Evolutionary conservation across 2,888 invertebrate genomes (phyloP), one percentile per base, ranked within the genome.

Genomic region (Amphipoea oculea): DNA sequence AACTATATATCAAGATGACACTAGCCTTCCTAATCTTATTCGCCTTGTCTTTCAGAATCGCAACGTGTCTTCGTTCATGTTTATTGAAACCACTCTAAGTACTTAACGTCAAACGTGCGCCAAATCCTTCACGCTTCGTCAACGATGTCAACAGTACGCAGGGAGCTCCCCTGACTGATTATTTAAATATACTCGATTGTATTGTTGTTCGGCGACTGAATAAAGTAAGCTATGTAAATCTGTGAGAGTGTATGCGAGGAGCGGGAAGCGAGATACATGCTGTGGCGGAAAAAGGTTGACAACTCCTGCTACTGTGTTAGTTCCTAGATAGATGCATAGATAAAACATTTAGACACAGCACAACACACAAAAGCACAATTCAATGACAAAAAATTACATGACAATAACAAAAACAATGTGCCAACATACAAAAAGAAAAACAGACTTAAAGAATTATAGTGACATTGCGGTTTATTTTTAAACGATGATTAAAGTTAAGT

Each of bases 181-280:
- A 93, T 94, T 93, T 92, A 93, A 94, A 94, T 94, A 90, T 90
- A 87, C 89, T 89, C 90, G 89, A 92, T 93, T 94, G 91, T 91
- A 91, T 69, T 92, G 93, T 94, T 91, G 91, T 92, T 92, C 91
- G 89, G 88, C 54, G 89, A 89, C 92, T 91, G 92, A 92, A 93
- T 94, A 93, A 93, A 94, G 92, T 92, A 92, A 90, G 91, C 92
- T 92, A 92, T 94, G 94, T 91, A 93, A 93, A 94, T 93, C n/a
- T 69, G 20, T 42, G 20, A n/a, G 70, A 74, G 66, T 68, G 45
- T 63, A 67, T 14, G 63, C 11, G 40, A 86, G 29, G 48, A 88
- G 87, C 78, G 79, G 17, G 11, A 1, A 83, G 86, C 86, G 82
- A 45, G n/a, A 29, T 11, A 48, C 11, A 9, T n/a, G n/a, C n/a